Evolutionary conservation across 2,113 vertebrate species (phyloP).

Genomic region (Daubentonia madagascariensis): DNA sequence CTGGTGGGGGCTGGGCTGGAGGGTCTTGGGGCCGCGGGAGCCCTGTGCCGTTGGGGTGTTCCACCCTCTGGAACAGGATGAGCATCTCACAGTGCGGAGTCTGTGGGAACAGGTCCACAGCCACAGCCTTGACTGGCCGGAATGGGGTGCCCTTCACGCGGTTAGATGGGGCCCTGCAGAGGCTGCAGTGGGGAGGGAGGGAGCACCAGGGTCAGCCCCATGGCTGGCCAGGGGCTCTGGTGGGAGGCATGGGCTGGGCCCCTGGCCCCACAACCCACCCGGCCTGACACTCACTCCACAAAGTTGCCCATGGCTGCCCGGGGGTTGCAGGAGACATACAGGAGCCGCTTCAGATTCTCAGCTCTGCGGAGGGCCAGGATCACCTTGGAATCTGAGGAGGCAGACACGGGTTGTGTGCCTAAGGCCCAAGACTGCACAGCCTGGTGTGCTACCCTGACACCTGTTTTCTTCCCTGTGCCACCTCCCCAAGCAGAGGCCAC

Average conservation of each 20-base stretch:
- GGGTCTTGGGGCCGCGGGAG: not conserved
- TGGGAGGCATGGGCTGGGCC: not conserved
- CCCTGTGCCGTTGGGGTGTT: slow-evolving; percentile 67
- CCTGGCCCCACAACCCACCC: not conserved
- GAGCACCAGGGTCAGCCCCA: not conserved
- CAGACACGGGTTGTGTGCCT: not conserved
- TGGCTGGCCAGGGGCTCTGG: not conserved
- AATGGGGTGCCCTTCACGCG: slow-evolving; percentile 92
- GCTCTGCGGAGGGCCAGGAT: slow-evolving; percentile 94
- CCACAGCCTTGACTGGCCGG: slow-evolving; percentile 89
- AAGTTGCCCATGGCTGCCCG: slow-evolving; percentile 98
- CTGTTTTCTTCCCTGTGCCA: not conserved
- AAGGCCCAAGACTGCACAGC: not conserved
- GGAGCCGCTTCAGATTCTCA: slow-evolving; percentile 91
- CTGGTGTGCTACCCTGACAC: not conserved
- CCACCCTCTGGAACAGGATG: slow-evolving; percentile 91
- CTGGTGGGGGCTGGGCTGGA: not conserved
- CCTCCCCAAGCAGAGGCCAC: slow-evolving; percentile 67
- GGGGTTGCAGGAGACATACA: slow-evolving; percentile 96
- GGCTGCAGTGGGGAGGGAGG: slow-evolving; percentile 67
- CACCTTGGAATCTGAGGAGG: slow-evolving; percentile 92
- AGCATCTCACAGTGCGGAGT: slow-evolving; percentile 95
- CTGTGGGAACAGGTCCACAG: slow-evolving; percentile 97
- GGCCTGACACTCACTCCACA: slow-evolving; percentile 91
- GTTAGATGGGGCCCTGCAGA: slow-evolving; percentile 95